These are phyloP conservation scores for Mobula birostris DNA, from an alignment of 2,113 vertebrate species.

Conservation along the genomic window DNA sequence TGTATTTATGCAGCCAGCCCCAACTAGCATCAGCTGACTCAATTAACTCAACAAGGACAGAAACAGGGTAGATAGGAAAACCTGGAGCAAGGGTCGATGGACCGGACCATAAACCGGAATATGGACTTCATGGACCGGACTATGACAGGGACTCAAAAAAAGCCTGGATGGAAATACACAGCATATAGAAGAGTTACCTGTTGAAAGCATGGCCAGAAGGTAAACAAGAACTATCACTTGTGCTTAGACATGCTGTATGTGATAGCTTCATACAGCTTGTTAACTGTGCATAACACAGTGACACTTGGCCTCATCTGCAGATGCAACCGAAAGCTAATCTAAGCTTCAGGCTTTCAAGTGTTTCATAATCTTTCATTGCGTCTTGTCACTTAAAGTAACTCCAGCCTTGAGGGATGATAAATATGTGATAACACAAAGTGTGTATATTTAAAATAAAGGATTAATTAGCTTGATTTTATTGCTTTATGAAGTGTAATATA, in stretches of 20 bases:
- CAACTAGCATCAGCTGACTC: too few relatives aligned
- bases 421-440: not conserved
- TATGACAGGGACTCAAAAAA: not conserved
- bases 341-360: not conserved
- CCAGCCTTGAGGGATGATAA: not conserved
- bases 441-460: not conserved
- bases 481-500: not conserved
- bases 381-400: not conserved
- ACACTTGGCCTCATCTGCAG: not conserved
- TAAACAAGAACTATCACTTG: not conserved
- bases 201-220: not conserved
- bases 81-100: too few relatives aligned
- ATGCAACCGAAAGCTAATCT: not conserved
- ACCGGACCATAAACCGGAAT: too few relatives aligned
- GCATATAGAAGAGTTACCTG: not conserved
- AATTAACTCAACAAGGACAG: too few relatives aligned
- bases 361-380: not conserved
- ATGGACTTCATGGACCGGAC: too few relatives aligned
- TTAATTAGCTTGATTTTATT: not conserved
- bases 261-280: not conserved
- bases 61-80: too few relatives aligned
- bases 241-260: not conserved
- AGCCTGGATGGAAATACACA: not conserved
- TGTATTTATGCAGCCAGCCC: too few relatives aligned
- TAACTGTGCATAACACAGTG: not conserved